Percentiles rank a stretch among this genome's conserved stretches.
Conservation (phyloP, 1,140 invertebrate genomes). For the Tetramorium alpestre region DNA sequence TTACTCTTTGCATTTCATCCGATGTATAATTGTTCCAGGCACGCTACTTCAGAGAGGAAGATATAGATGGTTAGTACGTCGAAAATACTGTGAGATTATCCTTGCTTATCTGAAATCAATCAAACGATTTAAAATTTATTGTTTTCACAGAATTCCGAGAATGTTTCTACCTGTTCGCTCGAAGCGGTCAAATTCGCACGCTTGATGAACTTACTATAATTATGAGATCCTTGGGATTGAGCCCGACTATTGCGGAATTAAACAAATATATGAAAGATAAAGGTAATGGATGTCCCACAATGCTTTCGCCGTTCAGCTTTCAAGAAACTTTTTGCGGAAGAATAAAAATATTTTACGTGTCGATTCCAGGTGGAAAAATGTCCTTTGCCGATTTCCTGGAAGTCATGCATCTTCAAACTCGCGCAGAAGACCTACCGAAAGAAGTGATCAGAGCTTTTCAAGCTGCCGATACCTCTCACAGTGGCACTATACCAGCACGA, state of each 20-base stretch:
- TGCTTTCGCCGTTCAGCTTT: neutral
- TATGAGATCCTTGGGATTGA: constrained; percentile 97
- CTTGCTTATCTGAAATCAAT: neutral
- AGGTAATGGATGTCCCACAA: constrained; percentile 84
- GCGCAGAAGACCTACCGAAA: constrained; percentile 94
- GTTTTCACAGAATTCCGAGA: constrained; percentile 93
- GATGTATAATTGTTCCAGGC: constrained; percentile 86
- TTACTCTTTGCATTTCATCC: neutral
- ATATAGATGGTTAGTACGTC: constrained; percentile 90
- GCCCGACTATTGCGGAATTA: constrained; percentile 96
- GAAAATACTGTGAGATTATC: neutral
- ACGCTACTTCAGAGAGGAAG: constrained; percentile 93
- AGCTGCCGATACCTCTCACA: constrained; percentile 91
- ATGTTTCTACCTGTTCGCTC: constrained; percentile 97
- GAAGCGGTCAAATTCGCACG: constrained; percentile 94
- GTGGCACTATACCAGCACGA: constrained; percentile 92
- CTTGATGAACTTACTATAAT: constrained; percentile 96
- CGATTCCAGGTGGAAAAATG: constrained; percentile 92
- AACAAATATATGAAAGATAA: constrained; percentile 94
- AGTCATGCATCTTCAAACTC: constrained; percentile 96
- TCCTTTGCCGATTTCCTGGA: constrained; percentile 98
- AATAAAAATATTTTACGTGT: neutral
- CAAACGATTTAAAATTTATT: neutral
- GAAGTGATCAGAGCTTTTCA: constrained; percentile 96
- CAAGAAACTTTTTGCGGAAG: neutral